A percentile compares a stretch with the other conserved stretches of the same genome.
Conservation (phyloP, 2,888 invertebrate genomes). For the Campopleginae sp. region DNA sequence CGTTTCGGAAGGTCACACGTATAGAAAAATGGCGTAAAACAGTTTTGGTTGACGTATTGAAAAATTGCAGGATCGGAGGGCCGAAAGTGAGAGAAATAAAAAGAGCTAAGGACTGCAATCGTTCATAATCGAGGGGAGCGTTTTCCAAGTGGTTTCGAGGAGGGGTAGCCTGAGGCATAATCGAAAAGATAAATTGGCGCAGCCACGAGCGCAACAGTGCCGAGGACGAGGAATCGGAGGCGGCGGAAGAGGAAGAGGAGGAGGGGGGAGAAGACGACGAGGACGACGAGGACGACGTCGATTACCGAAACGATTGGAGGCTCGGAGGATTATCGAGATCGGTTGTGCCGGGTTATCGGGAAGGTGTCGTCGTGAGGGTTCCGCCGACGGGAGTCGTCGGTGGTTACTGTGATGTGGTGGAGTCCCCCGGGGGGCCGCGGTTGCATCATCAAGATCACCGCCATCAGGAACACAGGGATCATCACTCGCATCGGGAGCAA, state of each 20-base stretch:
- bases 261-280: constrained; percentile 43
- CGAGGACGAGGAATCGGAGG: constrained; percentile 60
- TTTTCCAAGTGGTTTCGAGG: constrained; percentile 61
- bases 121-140: constrained; percentile 67
- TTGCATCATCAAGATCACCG: constrained; percentile 67
- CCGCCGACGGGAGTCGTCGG: constrained; percentile 76
- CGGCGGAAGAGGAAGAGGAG: constrained; percentile 47
- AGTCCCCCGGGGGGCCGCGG: constrained; percentile 76
- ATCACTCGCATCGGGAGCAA: constrained; percentile 47
- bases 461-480: constrained; percentile 58
- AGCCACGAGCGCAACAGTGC: constrained; percentile 57
- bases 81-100: background rate
- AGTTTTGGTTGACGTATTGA: background rate
- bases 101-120: constrained; percentile 24
- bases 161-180: constrained; percentile 62
- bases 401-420: constrained; percentile 82
- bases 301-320: too few species aligned
- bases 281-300: too few species aligned
- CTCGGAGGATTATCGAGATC: constrained; percentile 62
- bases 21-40: background rate
- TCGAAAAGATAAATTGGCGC: constrained; percentile 51
- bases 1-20: constrained; percentile 26
- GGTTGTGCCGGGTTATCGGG: constrained; percentile 69
- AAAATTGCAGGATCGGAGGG: constrained; percentile 29
- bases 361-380: constrained; percentile 77